Conservation (phyloP, 2,797 vertebrate species). For the Craterocephalus amniculus region DNA sequence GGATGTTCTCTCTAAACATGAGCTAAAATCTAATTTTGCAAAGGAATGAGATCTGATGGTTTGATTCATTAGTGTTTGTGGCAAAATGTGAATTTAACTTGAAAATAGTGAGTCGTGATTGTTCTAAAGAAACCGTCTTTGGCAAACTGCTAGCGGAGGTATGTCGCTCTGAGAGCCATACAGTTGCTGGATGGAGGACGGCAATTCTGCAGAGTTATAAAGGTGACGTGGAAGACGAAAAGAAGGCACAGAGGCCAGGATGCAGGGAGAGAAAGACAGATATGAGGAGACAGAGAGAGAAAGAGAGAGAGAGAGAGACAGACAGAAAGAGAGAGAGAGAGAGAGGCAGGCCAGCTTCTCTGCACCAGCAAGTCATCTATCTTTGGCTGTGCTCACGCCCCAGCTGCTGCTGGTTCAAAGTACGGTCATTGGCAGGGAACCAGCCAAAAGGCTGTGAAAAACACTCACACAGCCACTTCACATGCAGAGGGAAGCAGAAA, state of each 20-base stretch:
- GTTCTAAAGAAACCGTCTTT: conserved; percentile 35
- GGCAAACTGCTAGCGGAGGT: conserved; percentile 8
- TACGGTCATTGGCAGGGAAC: conserved; percentile 84
- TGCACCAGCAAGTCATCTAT: conserved; percentile 70
- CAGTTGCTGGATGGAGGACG: conserved; percentile 11
- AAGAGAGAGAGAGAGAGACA: conserved; percentile 38
- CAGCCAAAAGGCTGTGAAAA: conserved; percentile 71
- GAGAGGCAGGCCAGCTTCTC: conserved; percentile 33
- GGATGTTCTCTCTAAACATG: conserved; percentile 18
- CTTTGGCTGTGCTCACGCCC: conserved; percentile 79
- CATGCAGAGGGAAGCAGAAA: conserved; percentile 55
- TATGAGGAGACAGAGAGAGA: conserved; percentile 43
- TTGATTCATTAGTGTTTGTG: conserved; percentile 3
- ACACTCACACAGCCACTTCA: conserved; percentile 71
- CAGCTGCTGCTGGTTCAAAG: conserved; percentile 87
- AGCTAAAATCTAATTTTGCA: conserved; percentile 25
- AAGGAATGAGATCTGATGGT: not conserved
- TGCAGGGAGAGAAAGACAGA: conserved; percentile 31
- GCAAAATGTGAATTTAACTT: rapidly evolving
- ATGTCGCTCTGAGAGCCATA: not conserved
- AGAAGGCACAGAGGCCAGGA: conserved; percentile 20
- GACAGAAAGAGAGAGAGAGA: conserved; percentile 53
- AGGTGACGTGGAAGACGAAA: conserved; percentile 43
- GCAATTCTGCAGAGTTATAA: conserved; percentile 15
- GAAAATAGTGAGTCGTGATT: conserved; percentile 14